Evolutionary conservation across 2,113 vertebrate species (phyloP), one percentile per base, ranked within the genome.

Genomic region (Astur gentilis): DNA sequence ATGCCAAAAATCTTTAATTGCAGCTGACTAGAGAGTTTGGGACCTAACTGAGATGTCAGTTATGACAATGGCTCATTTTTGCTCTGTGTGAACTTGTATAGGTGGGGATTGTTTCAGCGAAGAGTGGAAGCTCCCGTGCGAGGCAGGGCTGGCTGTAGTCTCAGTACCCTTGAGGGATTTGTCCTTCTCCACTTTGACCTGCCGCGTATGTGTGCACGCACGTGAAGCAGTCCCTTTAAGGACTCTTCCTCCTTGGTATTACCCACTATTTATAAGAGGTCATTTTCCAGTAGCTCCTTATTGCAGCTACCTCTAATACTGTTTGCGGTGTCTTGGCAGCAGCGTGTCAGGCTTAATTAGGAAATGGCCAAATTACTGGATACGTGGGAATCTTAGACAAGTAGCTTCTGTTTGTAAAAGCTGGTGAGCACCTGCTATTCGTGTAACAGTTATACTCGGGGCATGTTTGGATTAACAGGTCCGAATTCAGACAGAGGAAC

Each of bases 41-140:
- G 54, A 71, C 34, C 25, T 34, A 32, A 55, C 14, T 10, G 21
- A 83, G 32, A 26, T 61, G 11, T 83, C 47, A 29, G 75, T 95
- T 91, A 61, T 70, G 81, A 52, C 78, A 78, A 32, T 23, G 55
- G n/a, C 58, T 96, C 16, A 11, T 83, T 95, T 64, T 89, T 81
- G 13, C 13, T 81, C 18, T 58, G 19, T 16, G 31, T 83, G 86
- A 79, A 8, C 47, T 47, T 83, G 27, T 36, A 9, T 7, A 19
- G 47, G 12, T 50, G 16, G 29, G 49, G 15, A 13, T 49, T 90
- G 40, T 64, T 79, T 61, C 60, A 52, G 70, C 26, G 6, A 22
- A 36, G 38, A 14, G 16, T 13, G 11, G 65, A 70, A 27, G n/a
- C 18, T 73, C 34, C 27, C 45, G 23, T 66, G 36, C 0, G 2